A percentile compares a stretch with the other conserved stretches of the same genome.
Evolutionary conservation across 1,140 invertebrate species (phyloP).

Genomic region (Lepeophtheirus salmonis): DNA sequence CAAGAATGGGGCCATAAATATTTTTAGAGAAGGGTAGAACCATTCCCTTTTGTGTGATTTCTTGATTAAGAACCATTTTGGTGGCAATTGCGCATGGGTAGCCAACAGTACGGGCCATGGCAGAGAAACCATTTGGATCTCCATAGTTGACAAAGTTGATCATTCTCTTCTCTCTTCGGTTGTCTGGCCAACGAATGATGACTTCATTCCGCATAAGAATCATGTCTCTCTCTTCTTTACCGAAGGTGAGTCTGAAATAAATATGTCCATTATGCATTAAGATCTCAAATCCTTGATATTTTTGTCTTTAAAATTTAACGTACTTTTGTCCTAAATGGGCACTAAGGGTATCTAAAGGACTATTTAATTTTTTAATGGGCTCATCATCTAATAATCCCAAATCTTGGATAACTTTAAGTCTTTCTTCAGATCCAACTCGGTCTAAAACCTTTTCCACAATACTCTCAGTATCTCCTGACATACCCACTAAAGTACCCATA

Average conservation of each 20-base stretch:
- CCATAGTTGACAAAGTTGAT: constrained; percentile 77
- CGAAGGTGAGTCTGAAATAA: constrained; percentile 44
- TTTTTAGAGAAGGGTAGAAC: constrained; percentile 69
- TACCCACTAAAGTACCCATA: constrained; percentile 60
- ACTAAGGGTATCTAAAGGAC: constrained; percentile 77
- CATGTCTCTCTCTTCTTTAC: constrained; percentile 73
- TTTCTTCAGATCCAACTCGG: constrained; percentile 45
- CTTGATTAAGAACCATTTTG: constrained; percentile 39
- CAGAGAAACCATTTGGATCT: constrained; percentile 61
- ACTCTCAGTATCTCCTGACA: not conserved
- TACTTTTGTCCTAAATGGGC: constrained; percentile 16
- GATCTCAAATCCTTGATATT: not conserved
- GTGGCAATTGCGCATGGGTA: constrained; percentile 86
- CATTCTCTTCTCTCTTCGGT: constrained; percentile 54
- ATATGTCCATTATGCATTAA: too few relatives aligned
- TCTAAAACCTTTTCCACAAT: constrained; percentile 39
- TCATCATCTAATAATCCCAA: constrained; percentile 67
- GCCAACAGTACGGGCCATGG: constrained; percentile 94
- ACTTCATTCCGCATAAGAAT: constrained; percentile 83
- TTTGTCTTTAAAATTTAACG: not conserved
- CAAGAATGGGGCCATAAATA: constrained; percentile 74
- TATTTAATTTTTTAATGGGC: constrained; percentile 54
- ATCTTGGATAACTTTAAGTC: constrained; percentile 51
- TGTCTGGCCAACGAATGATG: constrained; percentile 74
- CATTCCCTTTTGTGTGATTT: constrained; percentile 84